Percentiles rank a stretch among this genome's conserved stretches.
Evolutionary conservation across 2,888 invertebrate genomes (phyloP).

Genomic region (Heliothis peltigera): DNA sequence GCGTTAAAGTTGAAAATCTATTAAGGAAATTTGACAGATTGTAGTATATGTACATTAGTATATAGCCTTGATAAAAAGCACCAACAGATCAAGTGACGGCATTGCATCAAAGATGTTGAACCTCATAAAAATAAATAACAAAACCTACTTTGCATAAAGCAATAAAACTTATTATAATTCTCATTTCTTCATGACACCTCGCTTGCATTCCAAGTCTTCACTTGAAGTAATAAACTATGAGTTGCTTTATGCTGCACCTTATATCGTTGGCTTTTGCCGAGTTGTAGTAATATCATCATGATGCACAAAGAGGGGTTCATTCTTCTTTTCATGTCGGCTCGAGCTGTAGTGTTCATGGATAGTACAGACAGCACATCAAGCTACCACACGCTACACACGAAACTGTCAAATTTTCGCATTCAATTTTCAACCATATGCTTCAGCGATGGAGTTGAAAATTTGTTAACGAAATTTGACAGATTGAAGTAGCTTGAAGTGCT

Average conservation of each 20-base stretch:
- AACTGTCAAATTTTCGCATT: too few species aligned
- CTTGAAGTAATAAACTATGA: constrained; percentile 33
- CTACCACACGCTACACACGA: too few species aligned
- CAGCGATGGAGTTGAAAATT: too few species aligned
- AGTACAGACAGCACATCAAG: too few species aligned
- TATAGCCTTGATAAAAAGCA: not conserved
- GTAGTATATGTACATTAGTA: too few species aligned
- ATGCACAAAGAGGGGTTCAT: constrained; percentile 22
- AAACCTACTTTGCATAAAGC: constrained; percentile 16
- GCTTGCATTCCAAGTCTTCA: constrained; percentile 34
- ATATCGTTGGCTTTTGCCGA: not conserved
- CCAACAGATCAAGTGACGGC: not conserved
- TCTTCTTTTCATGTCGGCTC: constrained; percentile 17
- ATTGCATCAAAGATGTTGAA: constrained; percentile 18
- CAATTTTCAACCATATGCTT: too few species aligned
- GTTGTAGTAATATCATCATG: constrained; percentile 38
- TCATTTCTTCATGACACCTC: constrained; percentile 29
- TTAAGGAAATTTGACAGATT: too few species aligned
- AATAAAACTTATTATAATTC: constrained; percentile 34
- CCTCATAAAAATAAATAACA: constrained; percentile 5
- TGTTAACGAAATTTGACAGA: too few species aligned
- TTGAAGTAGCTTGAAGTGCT: too few species aligned
- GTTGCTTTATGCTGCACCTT: constrained; percentile 39
- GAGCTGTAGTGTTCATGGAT: constrained; percentile 10
- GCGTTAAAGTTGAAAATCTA: too few species aligned